Conservation (phyloP, 1,140 invertebrate genomes). For the Agraylea sexmaculata region DNA sequence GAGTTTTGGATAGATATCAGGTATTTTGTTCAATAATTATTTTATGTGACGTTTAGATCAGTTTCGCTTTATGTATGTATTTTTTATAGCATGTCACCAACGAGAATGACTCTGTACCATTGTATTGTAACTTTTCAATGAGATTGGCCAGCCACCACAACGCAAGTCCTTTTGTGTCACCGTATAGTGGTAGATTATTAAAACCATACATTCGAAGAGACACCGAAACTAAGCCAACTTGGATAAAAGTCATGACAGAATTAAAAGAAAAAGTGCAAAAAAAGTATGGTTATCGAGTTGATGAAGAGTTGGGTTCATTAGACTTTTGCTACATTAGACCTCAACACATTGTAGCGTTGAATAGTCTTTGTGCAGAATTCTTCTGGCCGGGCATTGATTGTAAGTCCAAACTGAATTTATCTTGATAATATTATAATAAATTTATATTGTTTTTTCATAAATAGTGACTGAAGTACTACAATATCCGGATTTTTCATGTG, state of each 20-base stretch:
- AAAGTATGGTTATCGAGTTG: constrained; percentile 38
- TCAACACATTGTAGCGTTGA: constrained; percentile 78
- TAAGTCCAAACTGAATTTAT: constrained; percentile 47
- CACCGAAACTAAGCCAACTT: constrained; percentile 46
- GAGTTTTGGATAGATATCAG: constrained; percentile 20
- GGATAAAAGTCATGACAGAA: constrained; percentile 61
- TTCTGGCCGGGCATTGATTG: constrained; percentile 89
- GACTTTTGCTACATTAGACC: constrained; percentile 78
- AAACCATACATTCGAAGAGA: constrained; percentile 72
- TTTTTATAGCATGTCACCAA: constrained; percentile 13
- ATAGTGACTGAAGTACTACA: constrained; percentile 80
- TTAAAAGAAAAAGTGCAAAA: constrained; percentile 50
- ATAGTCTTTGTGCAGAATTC: constrained; percentile 65
- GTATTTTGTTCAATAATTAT: constrained; percentile 8
- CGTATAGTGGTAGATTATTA: constrained; percentile 52
- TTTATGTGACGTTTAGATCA: not conserved
- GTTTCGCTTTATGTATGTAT: not conserved
- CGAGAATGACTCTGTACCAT: no score
- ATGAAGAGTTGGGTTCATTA: constrained; percentile 27
- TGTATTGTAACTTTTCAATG: constrained; percentile 12
- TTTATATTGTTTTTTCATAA: constrained; percentile 28
- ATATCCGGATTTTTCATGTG: constrained; percentile 86
- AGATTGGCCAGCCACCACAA: constrained; percentile 22
- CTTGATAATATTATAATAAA: constrained; percentile 8
- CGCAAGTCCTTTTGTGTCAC: constrained; percentile 43